These are phyloP conservation scores for Crotophaga sulcirostris DNA, from an alignment of 2,113 vertebrate genomes.

Conservation along the genomic window DNA sequence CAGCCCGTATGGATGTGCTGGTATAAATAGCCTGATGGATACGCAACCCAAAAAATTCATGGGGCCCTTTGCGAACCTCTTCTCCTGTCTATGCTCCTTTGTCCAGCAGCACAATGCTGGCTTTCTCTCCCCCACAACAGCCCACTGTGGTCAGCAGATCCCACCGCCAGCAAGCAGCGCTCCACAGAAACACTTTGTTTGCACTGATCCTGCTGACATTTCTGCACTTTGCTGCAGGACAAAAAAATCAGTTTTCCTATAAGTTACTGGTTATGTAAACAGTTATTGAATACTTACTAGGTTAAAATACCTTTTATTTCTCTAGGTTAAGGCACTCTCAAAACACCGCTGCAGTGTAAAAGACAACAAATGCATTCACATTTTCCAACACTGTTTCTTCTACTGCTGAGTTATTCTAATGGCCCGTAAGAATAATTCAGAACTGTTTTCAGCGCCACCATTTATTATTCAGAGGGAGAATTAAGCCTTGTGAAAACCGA, in stretches of 20 bases:
- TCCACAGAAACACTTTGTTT: conserved; percentile 14
- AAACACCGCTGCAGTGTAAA: background rate
- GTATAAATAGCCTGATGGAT: background rate
- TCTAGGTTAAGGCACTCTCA: background rate
- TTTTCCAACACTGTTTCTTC: background rate
- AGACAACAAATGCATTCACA: background rate
- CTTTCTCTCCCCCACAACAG: conserved; percentile 60
- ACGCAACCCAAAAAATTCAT: conserved; percentile 7
- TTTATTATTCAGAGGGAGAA: background rate
- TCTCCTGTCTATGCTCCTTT: conserved; percentile 22
- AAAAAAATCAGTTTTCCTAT: conserved; percentile 25
- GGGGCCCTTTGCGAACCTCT: conserved; percentile 2
- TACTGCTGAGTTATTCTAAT: background rate
- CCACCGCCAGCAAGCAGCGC: background rate
- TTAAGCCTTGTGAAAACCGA: background rate
- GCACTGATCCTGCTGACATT: background rate
- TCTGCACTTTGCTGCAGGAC: background rate
- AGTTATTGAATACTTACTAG: conserved; percentile 14
- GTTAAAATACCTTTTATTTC: conserved; percentile 26
- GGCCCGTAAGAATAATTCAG: background rate
- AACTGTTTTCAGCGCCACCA: background rate
- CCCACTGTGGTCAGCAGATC: conserved; percentile 14
- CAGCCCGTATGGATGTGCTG: background rate
- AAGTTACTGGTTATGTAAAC: conserved; percentile 31
- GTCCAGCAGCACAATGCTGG: conserved; percentile 11